phyloP scores from a whole-genome alignment of 2,888 invertebrate species.

The Isoperla grammatica region DNA sequence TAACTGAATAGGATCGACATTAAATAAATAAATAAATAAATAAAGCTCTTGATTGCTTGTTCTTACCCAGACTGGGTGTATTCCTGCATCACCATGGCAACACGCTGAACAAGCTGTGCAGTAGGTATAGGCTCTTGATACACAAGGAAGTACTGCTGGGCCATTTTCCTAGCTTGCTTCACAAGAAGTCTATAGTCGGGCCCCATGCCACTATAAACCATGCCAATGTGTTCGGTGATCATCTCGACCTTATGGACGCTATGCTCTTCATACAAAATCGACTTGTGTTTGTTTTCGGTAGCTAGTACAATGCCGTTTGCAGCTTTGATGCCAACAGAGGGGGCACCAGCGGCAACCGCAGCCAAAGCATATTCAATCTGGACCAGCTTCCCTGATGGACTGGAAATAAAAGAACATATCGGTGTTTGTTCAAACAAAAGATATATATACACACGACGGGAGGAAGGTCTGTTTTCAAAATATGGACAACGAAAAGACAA shows the following conservation, averaged over 20 bases:
- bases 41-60: no score
- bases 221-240: conserved; percentile 91
- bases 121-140: conserved; percentile 97
- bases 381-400: conserved; percentile 98
- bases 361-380: conserved; percentile 99
- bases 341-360: conserved; percentile 96
- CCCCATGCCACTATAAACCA: conserved; percentile 95
- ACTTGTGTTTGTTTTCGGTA: conserved; percentile 98
- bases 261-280: conserved; percentile 93
- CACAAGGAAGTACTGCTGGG: conserved; percentile 85
- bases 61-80: conserved; percentile 94
- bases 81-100: conserved; percentile 98
- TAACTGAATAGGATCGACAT: no score
- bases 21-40: no score
- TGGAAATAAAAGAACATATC: conserved; percentile 49
- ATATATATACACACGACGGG: neutral
- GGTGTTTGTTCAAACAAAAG: no score
- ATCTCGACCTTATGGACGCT: conserved; percentile 95
- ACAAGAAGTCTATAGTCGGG: conserved; percentile 88
- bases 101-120: conserved; percentile 89
- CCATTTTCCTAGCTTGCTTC: conserved; percentile 89
- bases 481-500: neutral
- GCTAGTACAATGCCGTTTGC: conserved; percentile 98
- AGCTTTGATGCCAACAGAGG: conserved; percentile 98
- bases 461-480: neutral